A percentile compares a stretch with the other conserved stretches of the same genome.
phyloP scores from a whole-genome alignment of 2,113 vertebrate genomes.

The Platichthys stellatus region DNA sequence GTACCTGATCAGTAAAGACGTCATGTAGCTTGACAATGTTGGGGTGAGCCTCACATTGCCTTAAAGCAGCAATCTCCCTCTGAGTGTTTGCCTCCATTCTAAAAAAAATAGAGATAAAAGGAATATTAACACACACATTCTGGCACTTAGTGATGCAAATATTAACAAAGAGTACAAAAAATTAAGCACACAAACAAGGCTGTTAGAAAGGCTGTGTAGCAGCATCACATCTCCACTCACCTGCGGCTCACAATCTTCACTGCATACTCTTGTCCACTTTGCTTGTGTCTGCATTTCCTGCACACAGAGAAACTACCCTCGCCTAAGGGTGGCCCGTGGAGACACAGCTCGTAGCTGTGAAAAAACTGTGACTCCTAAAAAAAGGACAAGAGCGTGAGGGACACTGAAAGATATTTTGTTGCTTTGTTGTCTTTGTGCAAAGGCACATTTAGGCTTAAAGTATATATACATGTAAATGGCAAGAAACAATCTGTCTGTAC shows the following conservation, averaged over 20 bases:
- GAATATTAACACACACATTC: conserved; percentile 4
- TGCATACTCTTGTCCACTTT: conserved; percentile 87
- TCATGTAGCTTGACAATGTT: conserved; percentile 90
- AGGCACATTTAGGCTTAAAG: too few relatives aligned
- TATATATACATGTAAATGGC: too few relatives aligned
- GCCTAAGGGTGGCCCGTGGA: conserved; percentile 86
- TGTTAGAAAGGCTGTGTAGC: not conserved
- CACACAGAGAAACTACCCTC: conserved; percentile 93
- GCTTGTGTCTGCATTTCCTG: conserved; percentile 88
- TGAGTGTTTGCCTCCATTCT: conserved; percentile 92
- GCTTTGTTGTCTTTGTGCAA: too few relatives aligned
- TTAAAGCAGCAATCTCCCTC: conserved; percentile 89
- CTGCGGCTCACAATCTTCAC: conserved; percentile 93
- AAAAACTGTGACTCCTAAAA: conserved; percentile 91
- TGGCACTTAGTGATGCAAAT: not conserved
- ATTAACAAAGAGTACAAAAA: not conserved
- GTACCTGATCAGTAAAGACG: conserved; percentile 91
- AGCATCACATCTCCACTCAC: conserved; percentile 66
- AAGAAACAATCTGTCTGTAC: too few relatives aligned
- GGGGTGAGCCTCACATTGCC: conserved; percentile 88
- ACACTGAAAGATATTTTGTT: not conserved
- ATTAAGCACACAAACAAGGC: not conserved
- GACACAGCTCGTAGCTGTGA: conserved; percentile 89
- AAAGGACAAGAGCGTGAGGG: not conserved
- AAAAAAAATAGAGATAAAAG: conserved; percentile 29